Percentiles rank a stretch among this genome's conserved stretches.
phyloP scores from a whole-genome alignment of 2,797 vertebrate species.

The Hyperoplus immaculatus region DNA sequence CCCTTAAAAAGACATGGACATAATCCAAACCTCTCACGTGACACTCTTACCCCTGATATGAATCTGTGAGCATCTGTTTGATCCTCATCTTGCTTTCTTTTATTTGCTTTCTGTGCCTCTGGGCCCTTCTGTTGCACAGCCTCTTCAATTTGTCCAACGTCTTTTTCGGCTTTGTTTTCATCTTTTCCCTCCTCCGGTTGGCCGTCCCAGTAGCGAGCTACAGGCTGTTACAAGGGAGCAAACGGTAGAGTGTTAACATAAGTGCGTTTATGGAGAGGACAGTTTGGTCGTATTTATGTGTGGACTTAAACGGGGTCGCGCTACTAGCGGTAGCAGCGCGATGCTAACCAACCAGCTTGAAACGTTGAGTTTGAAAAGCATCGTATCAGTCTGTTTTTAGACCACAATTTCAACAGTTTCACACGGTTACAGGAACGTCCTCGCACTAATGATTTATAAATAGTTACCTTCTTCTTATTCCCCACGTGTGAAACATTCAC shows the following conservation, averaged over 20 bases:
- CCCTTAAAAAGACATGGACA: not conserved
- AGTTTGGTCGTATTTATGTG: not conserved
- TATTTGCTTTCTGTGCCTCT: conserved; percentile 24
- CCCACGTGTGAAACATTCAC: conserved; percentile 79
- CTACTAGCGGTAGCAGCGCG: not conserved
- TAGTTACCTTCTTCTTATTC: conserved; percentile 78
- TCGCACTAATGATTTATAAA: rapidly evolving
- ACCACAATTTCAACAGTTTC: rapidly evolving
- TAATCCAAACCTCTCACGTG: too few relatives aligned
- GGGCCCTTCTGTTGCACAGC: not conserved
- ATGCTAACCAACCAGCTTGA: not conserved
- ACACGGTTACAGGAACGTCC: rapidly evolving
- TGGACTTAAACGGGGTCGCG: not conserved
- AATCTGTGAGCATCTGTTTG: conserved; percentile 27
- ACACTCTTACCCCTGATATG: conserved; percentile 73
- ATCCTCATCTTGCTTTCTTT: conserved; percentile 42
- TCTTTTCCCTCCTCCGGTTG: conserved; percentile 12
- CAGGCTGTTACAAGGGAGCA: conserved; percentile 48
- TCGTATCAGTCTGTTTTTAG: rapidly evolving
- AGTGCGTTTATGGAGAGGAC: not conserved
- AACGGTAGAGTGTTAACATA: not conserved
- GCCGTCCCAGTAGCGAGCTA: conserved; percentile 82
- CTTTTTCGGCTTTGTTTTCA: conserved; percentile 27
- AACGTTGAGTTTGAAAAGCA: not conserved
- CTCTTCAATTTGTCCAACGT: conserved; percentile 10